A percentile compares a stretch with the other conserved stretches of the same genome.
phyloP scores from a whole-genome alignment of 2,888 invertebrate genomes.

The Drosophila tanythrix region DNA sequence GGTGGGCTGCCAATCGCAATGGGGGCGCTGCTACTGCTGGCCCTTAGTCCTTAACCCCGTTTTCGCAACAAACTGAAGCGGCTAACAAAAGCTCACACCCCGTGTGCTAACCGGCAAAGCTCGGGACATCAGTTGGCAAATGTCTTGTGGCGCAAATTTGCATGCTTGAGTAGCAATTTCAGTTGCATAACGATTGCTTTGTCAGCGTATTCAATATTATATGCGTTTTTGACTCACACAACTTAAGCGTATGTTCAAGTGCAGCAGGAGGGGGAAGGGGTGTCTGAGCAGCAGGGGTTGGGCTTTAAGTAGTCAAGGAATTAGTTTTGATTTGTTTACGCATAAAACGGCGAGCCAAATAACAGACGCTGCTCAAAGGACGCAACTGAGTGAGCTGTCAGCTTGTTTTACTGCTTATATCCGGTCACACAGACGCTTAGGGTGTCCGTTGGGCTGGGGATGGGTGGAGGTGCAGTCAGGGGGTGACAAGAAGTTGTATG shows the following conservation, averaged over 20 bases:
- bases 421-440: slow-evolving; percentile 55
- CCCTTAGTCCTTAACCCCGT: slow-evolving; percentile 15
- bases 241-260: slow-evolving; percentile 14
- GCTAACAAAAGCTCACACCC: slow-evolving; percentile 27
- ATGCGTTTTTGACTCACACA: slow-evolving; percentile 31
- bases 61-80: slow-evolving; percentile 14
- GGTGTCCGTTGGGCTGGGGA: neutral
- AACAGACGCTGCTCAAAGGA: slow-evolving; percentile 33
- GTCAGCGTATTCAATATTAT: slow-evolving; percentile 40
- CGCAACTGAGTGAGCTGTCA: slow-evolving; percentile 55
- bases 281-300: slow-evolving; percentile 6
- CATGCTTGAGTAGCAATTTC: slow-evolving; percentile 60
- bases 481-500: slow-evolving; percentile 28
- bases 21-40: neutral
- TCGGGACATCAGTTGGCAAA: slow-evolving; percentile 15
- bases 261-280: neutral
- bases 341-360: slow-evolving; percentile 24
- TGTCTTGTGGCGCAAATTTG: slow-evolving; percentile 67
- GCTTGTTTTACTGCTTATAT: slow-evolving; percentile 78
- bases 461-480: neutral
- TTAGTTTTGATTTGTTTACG: slow-evolving; percentile 72
- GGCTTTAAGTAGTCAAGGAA: slow-evolving; percentile 46
- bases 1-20: slow-evolving; percentile 55
- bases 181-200: slow-evolving; percentile 49
- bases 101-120: slow-evolving; percentile 13